Conservation (phyloP, 2,797 vertebrate genomes). For the Acridotheres tristis region DNA sequence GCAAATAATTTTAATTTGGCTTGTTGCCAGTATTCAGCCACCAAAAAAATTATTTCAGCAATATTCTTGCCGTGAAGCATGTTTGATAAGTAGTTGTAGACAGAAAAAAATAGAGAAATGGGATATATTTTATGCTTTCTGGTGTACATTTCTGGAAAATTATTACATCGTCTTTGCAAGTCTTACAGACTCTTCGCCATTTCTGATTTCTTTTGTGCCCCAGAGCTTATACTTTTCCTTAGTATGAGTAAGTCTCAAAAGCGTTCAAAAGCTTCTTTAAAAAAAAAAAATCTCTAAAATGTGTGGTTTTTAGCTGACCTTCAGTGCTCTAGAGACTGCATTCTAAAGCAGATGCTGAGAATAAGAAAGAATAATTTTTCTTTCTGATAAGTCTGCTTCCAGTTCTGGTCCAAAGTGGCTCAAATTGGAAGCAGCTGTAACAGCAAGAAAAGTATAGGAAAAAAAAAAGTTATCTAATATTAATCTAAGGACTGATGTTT, state of each 20-base stretch:
- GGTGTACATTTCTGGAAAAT: neutral
- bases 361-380: neutral
- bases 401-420: slow-evolving; percentile 4
- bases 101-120: neutral
- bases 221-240: neutral
- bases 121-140: neutral
- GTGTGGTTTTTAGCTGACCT: neutral
- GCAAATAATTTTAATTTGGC: slow-evolving; percentile 22
- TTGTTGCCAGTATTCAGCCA: neutral
- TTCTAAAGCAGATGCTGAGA: slow-evolving; percentile 38
- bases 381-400: neutral
- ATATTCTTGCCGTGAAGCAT: neutral
- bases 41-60: neutral
- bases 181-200: neutral
- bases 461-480: neutral
- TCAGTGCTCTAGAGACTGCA: slow-evolving; percentile 4
- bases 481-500: slow-evolving; percentile 4
- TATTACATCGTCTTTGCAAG: neutral
- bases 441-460: neutral
- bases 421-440: slow-evolving; percentile 51
- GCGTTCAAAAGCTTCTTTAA: neutral
- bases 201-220: slow-evolving; percentile 20
- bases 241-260: neutral
- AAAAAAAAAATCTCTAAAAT: neutral
- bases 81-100: neutral